Evolutionary conservation across 2,113 vertebrate genomes (phyloP).

Genomic region (Callithrix jacchus): DNA sequence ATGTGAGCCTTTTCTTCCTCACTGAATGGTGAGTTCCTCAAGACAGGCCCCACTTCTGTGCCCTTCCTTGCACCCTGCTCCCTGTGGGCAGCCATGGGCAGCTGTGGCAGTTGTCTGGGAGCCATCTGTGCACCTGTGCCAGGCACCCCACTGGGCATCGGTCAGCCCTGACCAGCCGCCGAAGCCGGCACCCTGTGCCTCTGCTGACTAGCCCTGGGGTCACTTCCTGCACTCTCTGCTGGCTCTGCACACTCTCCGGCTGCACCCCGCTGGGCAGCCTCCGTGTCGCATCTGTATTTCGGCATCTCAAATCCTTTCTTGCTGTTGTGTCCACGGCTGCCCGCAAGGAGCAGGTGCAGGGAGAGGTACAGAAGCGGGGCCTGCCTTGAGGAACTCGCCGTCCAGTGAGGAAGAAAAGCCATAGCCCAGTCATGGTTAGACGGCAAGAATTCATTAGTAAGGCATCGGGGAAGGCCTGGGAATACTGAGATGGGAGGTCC

Average conservation of each 20-base stretch:
- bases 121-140: neutral
- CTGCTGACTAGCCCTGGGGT: neutral
- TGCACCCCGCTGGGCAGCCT: rapidly evolving
- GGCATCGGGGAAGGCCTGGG: no score
- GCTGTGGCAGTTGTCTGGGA: neutral
- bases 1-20: neutral
- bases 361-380: no score
- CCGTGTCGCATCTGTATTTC: neutral
- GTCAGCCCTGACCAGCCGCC: neutral
- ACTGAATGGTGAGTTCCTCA: neutral
- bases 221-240: neutral
- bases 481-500: no score
- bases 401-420: no score
- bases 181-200: neutral
- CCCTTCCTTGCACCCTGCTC: no score
- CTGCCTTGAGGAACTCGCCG: no score
- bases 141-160: neutral
- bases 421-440: no score
- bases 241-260: neutral
- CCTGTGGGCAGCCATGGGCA: rapidly evolving
- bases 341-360: no score
- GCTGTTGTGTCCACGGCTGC: no score
- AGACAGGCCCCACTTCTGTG: neutral
- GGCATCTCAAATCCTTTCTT: no score
- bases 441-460: no score